These are phyloP conservation scores for Druon quercuslanigerum DNA, from an alignment of 1,140 invertebrate species.

Conservation along the genomic window DNA sequence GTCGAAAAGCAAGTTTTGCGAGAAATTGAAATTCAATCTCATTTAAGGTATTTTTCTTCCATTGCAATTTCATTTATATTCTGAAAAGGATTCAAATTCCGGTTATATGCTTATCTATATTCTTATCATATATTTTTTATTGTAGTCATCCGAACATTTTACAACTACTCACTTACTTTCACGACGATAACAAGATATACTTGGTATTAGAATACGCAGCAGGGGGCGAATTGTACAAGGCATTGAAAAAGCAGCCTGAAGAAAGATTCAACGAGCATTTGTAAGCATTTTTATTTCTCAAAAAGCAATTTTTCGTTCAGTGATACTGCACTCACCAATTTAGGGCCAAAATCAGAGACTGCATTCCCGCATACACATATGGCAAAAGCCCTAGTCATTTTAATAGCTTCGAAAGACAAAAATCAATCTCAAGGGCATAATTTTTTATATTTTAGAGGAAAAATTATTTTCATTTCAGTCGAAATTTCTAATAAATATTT, in stretches of 20 bases:
- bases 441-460: no score
- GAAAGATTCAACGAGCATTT: slow-evolving; percentile 81
- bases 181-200: slow-evolving; percentile 92
- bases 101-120: background rate
- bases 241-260: slow-evolving; percentile 81
- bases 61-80: no score
- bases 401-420: no score
- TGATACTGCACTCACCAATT: no score
- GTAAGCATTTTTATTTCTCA: slow-evolving; percentile 59
- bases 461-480: no score
- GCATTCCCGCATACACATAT: no score
- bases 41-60: slow-evolving; percentile 79
- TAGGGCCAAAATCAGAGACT: no score
- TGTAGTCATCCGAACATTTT: slow-evolving; percentile 94
- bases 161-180: slow-evolving; percentile 92
- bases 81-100: no score
- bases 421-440: no score
- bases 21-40: slow-evolving; percentile 97
- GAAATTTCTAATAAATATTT: no score
- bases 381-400: no score
- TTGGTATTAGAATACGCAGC: slow-evolving; percentile 95
- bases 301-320: background rate
- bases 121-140: slow-evolving; percentile 41
- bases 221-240: slow-evolving; percentile 91
- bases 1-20: slow-evolving; percentile 90